Percentiles rank a stretch among this genome's conserved stretches.
Conservation (phyloP, 2,888 invertebrate genomes). For the Argyresthia goedartella region DNA sequence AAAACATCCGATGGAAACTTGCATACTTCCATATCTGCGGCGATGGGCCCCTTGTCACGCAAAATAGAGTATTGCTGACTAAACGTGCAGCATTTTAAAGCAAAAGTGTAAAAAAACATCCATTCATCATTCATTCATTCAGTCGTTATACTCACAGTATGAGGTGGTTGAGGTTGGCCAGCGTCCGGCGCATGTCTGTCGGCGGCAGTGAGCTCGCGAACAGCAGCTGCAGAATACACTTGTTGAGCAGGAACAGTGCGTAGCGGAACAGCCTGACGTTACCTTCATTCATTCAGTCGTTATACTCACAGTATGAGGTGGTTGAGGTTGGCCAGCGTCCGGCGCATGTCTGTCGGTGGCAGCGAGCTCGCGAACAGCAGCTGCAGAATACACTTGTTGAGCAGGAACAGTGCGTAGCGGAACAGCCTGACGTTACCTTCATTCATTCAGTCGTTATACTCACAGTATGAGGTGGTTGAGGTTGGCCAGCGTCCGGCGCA, state of each 20-base stretch:
- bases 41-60: too few species aligned
- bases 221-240: slow-evolving; percentile 92
- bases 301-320: slow-evolving; percentile 35
- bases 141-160: neutral
- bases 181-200: slow-evolving; percentile 80
- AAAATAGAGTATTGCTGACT: too few species aligned
- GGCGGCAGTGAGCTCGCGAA: slow-evolving; percentile 82
- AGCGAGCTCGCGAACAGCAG: slow-evolving; percentile 82
- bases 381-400: slow-evolving; percentile 96
- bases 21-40: too few species aligned
- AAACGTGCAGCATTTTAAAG: too few species aligned
- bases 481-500: neutral
- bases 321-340: slow-evolving; percentile 82
- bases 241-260: slow-evolving; percentile 92
- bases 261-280: slow-evolving; percentile 87
- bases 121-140: too few species aligned
- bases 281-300: slow-evolving; percentile 61
- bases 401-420: slow-evolving; percentile 89
- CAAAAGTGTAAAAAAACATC: too few species aligned
- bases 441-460: neutral
- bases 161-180: slow-evolving; percentile 79
- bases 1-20: too few species aligned
- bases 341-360: slow-evolving; percentile 79
- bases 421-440: slow-evolving; percentile 84
- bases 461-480: neutral